phyloP scores from a whole-genome alignment of 1,140 invertebrate species.

The Dufourea novaeangliae region DNA sequence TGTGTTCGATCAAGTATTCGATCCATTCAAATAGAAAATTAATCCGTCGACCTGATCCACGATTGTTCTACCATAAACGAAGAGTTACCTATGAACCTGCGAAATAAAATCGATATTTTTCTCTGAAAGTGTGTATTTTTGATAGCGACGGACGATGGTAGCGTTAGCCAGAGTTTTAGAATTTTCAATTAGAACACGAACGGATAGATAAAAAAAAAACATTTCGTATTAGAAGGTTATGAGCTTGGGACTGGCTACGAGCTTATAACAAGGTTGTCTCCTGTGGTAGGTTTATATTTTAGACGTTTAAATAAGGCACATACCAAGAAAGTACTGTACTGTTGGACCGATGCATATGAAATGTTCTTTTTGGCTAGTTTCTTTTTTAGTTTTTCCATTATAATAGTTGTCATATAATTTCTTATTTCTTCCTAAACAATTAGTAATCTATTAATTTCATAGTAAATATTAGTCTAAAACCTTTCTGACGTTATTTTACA shows the following conservation, averaged over 20 bases:
- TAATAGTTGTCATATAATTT: too few relatives aligned
- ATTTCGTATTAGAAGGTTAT: not conserved
- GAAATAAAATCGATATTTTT: slow-evolving; percentile 52
- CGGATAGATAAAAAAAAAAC: not conserved
- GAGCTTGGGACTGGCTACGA: not conserved
- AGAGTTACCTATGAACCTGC: slow-evolving; percentile 46
- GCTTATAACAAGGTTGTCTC: not conserved
- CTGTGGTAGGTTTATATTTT: not conserved
- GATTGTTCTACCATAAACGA: slow-evolving; percentile 43
- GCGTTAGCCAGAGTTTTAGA: not conserved
- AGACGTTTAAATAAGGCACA: too few relatives aligned
- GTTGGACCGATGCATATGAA: not conserved
- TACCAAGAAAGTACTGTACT: not conserved
- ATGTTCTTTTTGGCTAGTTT: not conserved
- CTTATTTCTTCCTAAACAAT: not conserved
- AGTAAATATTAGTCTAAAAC: too few relatives aligned
- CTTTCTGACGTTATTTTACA: too few relatives aligned
- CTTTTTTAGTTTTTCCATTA: too few relatives aligned
- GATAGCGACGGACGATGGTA: slow-evolving; percentile 11
- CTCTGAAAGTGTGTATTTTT: slow-evolving; percentile 48
- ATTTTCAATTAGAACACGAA: not conserved
- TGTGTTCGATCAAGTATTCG: slow-evolving; percentile 26
- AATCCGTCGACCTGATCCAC: slow-evolving; percentile 16
- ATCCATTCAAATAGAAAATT: not conserved
- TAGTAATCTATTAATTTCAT: not conserved